phyloP scores from a whole-genome alignment of 2,113 vertebrate species.

The Takifugu flavidus region DNA sequence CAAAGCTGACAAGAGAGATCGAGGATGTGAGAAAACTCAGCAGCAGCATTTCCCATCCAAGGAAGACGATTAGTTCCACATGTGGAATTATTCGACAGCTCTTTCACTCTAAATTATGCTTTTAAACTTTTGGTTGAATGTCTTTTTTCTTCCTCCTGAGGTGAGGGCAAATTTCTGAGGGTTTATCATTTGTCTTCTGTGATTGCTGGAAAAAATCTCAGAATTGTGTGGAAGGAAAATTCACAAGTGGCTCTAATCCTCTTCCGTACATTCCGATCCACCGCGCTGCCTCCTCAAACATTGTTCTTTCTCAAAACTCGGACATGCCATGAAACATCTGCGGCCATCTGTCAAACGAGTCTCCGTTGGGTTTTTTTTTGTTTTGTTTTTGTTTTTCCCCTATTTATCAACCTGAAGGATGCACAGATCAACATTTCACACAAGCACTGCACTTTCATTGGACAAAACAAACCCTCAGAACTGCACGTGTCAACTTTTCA shows the following conservation, averaged over 20 bases:
- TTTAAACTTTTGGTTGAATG: no score
- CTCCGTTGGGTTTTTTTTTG: background rate
- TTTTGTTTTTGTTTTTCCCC: background rate
- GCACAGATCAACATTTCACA: constrained; percentile 18
- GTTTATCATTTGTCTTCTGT: background rate
- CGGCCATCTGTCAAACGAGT: background rate
- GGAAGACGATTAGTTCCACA: no score
- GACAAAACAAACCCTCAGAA: constrained; percentile 12
- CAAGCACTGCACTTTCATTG: constrained; percentile 29
- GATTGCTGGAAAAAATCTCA: background rate
- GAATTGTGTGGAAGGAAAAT: background rate
- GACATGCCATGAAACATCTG: background rate
- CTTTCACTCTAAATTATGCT: no score
- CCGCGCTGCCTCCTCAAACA: background rate
- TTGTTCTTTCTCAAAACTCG: background rate
- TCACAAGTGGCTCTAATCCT: no score
- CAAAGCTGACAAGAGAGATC: background rate
- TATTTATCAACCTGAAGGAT: background rate
- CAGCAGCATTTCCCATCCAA: no score
- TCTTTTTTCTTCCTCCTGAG: no score
- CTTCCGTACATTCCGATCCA: background rate
- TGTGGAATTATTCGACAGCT: no score
- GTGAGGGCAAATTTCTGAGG: background rate
- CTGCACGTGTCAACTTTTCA: constrained; percentile 7
- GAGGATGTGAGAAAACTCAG: background rate